Evolutionary conservation across 2,797 vertebrate species (phyloP).

Genomic region (Acomys russatus): DNA sequence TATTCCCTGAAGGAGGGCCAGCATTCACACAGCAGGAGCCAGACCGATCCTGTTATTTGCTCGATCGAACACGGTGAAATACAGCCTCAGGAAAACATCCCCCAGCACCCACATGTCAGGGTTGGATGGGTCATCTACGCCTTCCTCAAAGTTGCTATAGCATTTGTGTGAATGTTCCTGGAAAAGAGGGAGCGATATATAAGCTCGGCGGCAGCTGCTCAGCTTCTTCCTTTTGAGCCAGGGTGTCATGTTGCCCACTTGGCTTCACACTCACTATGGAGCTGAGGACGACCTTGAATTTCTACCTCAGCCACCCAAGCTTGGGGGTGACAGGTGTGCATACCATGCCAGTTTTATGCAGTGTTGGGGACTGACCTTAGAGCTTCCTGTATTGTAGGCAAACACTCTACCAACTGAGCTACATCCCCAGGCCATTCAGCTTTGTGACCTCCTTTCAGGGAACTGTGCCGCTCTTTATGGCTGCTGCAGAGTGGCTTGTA

Average conservation of each 20-base stretch:
- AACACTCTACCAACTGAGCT: background rate
- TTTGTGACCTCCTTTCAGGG: background rate
- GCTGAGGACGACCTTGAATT: background rate
- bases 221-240: background rate
- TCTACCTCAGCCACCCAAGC: background rate
- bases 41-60: conserved; percentile 67
- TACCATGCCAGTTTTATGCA: background rate
- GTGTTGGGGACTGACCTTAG: no score
- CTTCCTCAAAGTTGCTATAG: background rate
- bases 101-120: conserved; percentile 79
- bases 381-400: background rate
- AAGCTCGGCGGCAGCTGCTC: background rate
- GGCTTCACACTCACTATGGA: background rate
- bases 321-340: no score
- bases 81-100: conserved; percentile 78
- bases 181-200: accelerated
- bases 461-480: background rate
- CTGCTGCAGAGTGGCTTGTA: background rate
- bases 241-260: background rate
- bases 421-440: background rate
- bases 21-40: background rate
- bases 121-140: accelerated
- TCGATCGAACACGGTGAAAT: conserved; percentile 78
- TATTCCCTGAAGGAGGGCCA: background rate
- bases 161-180: accelerated